Conservation (phyloP, 2,113 vertebrate genomes). For the Pyrgilauda ruficollis region DNA sequence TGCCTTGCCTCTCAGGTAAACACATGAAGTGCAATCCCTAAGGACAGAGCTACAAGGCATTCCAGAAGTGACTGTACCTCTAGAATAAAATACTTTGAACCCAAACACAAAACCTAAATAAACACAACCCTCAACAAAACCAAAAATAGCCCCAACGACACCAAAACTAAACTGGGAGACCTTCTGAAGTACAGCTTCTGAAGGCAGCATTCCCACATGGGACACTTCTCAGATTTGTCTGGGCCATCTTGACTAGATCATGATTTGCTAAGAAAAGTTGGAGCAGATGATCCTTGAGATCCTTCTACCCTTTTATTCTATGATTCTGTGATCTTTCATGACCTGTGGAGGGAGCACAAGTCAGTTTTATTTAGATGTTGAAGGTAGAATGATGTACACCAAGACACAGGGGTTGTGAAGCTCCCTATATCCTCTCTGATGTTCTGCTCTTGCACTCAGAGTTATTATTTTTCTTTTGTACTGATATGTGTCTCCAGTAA, state of each 20-base stretch:
- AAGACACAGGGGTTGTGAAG: background rate
- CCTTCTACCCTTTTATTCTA: background rate
- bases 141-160: accelerated
- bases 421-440: background rate
- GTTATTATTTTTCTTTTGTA: background rate
- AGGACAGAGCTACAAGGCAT: background rate
- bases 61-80: background rate
- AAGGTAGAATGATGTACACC: background rate
- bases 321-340: background rate
- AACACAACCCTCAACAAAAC: background rate
- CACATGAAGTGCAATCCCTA: background rate
- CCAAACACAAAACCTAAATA: background rate
- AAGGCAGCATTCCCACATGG: background rate
- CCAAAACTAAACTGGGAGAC: background rate
- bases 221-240: background rate
- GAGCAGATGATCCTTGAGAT: background rate
- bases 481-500: background rate
- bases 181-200: background rate
- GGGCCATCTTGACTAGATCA: background rate
- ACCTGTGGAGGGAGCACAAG: background rate
- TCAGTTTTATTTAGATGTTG: background rate
- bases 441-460: background rate
- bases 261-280: background rate
- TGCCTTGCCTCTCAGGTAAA: background rate
- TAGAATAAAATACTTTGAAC: background rate